Conservation (phyloP, 2,797 vertebrate genomes). For the Emys orbicularis region DNA sequence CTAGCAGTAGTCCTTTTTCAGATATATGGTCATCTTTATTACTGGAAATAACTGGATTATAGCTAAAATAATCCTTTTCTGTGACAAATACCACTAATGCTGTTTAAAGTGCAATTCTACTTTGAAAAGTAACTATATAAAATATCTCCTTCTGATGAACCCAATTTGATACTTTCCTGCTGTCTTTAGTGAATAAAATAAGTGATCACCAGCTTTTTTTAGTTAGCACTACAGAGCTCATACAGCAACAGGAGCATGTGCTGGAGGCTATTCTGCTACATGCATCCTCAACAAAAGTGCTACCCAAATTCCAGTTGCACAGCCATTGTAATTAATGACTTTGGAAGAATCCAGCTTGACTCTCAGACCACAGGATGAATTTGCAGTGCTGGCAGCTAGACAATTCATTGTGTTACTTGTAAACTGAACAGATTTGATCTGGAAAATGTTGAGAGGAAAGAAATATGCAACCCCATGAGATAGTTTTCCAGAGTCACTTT, state of each 20-base stretch:
- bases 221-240: background rate
- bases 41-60: background rate
- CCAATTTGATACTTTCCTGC: background rate
- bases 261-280: background rate
- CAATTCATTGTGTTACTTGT: background rate
- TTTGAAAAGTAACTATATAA: background rate
- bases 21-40: accelerated
- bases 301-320: background rate
- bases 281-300: background rate
- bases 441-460: slow-evolving; percentile 17
- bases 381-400: background rate
- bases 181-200: background rate
- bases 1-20: background rate
- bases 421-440: background rate
- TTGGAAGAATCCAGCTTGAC: background rate
- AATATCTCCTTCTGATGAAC: background rate
- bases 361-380: background rate
- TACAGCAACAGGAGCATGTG: background rate
- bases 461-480: background rate
- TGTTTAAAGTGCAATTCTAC: background rate
- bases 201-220: background rate
- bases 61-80: background rate
- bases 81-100: background rate
- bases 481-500: background rate
- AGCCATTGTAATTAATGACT: background rate